phyloP scores from a whole-genome alignment of 2,797 vertebrate species.

The Phoeniculus purpureus region DNA sequence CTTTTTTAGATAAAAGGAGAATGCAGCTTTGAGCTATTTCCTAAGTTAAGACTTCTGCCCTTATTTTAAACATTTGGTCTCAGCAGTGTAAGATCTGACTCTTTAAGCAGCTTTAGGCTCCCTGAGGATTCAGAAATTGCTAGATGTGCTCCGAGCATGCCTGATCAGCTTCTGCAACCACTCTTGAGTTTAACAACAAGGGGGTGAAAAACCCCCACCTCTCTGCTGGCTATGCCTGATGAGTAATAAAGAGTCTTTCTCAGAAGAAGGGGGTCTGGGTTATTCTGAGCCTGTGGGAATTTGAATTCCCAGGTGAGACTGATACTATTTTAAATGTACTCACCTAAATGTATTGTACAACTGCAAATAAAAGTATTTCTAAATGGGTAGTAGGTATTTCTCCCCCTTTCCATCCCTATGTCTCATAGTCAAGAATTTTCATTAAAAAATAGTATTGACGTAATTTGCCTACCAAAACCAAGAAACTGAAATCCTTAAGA shows the following conservation, averaged over 20 bases:
- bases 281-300: not conserved
- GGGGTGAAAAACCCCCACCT: no score
- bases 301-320: not conserved
- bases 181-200: not conserved
- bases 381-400: not conserved
- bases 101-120: not conserved
- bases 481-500: not conserved
- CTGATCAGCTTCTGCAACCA: not conserved
- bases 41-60: not conserved
- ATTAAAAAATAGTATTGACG: not conserved
- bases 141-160: not conserved
- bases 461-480: not conserved
- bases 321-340: not conserved
- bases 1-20: not conserved
- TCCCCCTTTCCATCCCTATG: no score
- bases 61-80: not conserved
- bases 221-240: not conserved
- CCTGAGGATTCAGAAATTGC: not conserved
- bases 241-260: not conserved
- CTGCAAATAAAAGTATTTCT: not conserved
- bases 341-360: not conserved
- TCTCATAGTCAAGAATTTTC: not conserved
- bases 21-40: conserved; percentile 12
- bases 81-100: not conserved
- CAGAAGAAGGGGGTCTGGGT: not conserved